Evolutionary conservation across 2,888 invertebrate genomes (phyloP).

Genomic region (Chrysomela aeneicollis): DNA sequence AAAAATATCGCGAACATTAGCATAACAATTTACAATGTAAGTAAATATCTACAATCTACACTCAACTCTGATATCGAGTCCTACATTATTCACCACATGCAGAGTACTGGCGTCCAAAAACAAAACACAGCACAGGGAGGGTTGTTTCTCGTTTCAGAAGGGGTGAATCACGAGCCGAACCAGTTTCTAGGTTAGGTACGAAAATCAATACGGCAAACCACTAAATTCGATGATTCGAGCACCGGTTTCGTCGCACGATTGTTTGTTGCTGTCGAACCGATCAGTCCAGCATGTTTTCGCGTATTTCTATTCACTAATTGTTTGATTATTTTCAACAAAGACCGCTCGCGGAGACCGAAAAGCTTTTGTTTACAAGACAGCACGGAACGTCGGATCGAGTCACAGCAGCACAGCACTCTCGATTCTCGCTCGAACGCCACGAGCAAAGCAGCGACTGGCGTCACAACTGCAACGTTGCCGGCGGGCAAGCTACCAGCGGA

Average conservation of each 20-base stretch:
- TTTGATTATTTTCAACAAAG: constrained; percentile 21
- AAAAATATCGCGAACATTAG: not conserved
- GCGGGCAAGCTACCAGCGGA: constrained; percentile 40
- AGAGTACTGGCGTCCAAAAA: constrained; percentile 6
- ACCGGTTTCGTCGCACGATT: constrained; percentile 6
- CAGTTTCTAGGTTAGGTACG: constrained; percentile 49
- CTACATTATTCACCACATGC: constrained; percentile 1
- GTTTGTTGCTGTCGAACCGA: not conserved
- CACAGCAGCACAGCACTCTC: constrained; percentile 16
- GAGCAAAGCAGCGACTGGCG: constrained; percentile 47
- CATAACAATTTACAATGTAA: not conserved
- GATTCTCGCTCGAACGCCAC: constrained; percentile 34
- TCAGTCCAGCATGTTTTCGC: not conserved
- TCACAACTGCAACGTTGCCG: constrained; percentile 54
- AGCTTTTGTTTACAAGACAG: constrained; percentile 48
- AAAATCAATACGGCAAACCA: constrained; percentile 50
- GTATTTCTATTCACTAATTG: constrained; percentile 31
- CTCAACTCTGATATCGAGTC: not conserved
- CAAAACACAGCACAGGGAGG: constrained; percentile 24
- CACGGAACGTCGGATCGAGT: constrained; percentile 43
- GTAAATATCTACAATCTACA: not conserved
- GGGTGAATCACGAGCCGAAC: constrained; percentile 43
- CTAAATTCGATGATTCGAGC: constrained; percentile 25
- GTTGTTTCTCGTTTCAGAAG: constrained; percentile 19
- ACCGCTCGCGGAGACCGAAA: constrained; percentile 30